phyloP scores from a whole-genome alignment of 2,113 vertebrate genomes.

The Rhombomys opimus region DNA sequence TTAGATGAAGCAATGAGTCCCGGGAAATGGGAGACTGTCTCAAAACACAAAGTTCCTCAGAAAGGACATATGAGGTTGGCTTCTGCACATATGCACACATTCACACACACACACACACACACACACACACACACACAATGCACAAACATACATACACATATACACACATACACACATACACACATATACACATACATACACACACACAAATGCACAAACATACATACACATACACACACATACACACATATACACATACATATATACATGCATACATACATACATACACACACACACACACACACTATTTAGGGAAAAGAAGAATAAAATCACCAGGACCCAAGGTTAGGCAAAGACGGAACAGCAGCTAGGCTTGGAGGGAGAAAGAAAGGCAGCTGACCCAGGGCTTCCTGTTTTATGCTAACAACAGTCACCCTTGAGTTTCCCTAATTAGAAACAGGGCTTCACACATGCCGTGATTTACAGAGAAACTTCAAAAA shows the following conservation, averaged over 20 bases:
- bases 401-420: neutral
- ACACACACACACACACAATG: neutral
- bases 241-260: neutral
- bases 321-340: neutral
- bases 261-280: neutral
- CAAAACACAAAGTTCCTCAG: neutral
- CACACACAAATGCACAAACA: neutral
- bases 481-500: neutral
- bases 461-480: neutral
- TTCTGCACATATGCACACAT: neutral
- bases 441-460: conserved; percentile 17
- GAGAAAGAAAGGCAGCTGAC: neutral
- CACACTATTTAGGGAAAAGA: neutral
- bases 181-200: neutral
- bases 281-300: neutral
- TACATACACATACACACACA: neutral
- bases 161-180: neutral
- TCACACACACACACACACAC: neutral
- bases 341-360: neutral
- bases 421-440: neutral
- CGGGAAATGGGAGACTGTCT: neutral
- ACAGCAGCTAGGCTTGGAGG: neutral
- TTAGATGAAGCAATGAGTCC: neutral
- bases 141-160: neutral
- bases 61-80: neutral